These are phyloP conservation scores for Eustalomyia histrio DNA, from an alignment of 2,888 invertebrate genomes.

Conservation along the genomic window DNA sequence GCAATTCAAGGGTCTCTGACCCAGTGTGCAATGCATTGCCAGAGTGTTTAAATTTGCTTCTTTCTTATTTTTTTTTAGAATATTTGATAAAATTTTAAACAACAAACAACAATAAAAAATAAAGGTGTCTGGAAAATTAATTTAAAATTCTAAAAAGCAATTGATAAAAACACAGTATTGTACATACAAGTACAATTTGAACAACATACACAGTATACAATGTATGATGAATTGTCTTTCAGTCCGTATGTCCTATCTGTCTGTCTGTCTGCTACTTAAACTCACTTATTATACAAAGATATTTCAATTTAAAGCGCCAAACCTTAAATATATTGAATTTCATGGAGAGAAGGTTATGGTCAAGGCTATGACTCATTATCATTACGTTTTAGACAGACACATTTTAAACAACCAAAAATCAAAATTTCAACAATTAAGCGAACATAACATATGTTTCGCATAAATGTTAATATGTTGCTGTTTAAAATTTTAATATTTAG, in stretches of 20 bases:
- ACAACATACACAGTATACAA: neutral
- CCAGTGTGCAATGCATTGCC: neutral
- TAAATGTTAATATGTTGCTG: neutral
- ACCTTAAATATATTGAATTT: slow-evolving; percentile 21
- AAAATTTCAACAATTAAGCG: neutral
- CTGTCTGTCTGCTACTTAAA: neutral
- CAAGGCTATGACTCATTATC: slow-evolving; percentile 50
- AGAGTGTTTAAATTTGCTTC: neutral
- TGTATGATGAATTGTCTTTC: neutral
- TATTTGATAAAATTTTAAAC: slow-evolving; percentile 41
- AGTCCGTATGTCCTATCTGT: neutral
- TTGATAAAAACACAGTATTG: slow-evolving; percentile 29
- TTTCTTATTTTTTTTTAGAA: slow-evolving; percentile 34
- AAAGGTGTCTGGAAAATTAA: slow-evolving; percentile 65
- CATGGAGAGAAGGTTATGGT: slow-evolving; percentile 52
- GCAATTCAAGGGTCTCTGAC: neutral
- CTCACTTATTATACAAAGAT: too few species aligned
- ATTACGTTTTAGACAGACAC: slow-evolving; percentile 1
- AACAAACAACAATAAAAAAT: slow-evolving; percentile 8
- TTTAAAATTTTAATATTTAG: neutral
- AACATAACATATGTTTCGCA: neutral
- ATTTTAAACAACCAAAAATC: neutral
- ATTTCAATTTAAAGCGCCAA: slow-evolving; percentile 19
- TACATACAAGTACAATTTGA: slow-evolving; percentile 10
- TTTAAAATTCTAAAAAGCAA: slow-evolving; percentile 60